These are phyloP conservation scores for Eilema sororculum DNA, from an alignment of 2,888 invertebrate species.

Conservation along the genomic window DNA sequence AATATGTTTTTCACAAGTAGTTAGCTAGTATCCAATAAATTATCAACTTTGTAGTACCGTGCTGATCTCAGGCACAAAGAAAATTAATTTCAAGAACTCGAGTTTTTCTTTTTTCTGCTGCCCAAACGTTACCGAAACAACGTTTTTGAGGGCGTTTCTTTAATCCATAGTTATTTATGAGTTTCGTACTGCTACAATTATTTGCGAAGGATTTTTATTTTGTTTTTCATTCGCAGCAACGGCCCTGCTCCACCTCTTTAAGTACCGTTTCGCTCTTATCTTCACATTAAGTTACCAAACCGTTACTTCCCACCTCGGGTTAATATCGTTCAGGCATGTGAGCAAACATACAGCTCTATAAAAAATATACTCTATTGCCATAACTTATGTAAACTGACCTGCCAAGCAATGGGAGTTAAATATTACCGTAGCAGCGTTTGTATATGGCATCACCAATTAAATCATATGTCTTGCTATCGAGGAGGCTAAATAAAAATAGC, in stretches of 20 bases:
- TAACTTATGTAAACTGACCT: conserved; percentile 43
- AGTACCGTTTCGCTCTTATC: conserved; percentile 68
- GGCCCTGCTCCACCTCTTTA: conserved; percentile 50
- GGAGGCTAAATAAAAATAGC: conserved; percentile 18
- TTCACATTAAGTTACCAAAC: conserved; percentile 64
- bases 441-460: conserved; percentile 32
- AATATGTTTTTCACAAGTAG: background rate
- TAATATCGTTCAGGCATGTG: conserved; percentile 57
- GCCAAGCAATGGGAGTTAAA: conserved; percentile 47
- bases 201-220: conserved; percentile 45
- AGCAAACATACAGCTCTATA: conserved; percentile 48
- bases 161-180: conserved; percentile 42
- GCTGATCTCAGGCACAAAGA: conserved; percentile 25
- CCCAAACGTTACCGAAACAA: conserved; percentile 27
- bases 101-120: background rate
- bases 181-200: conserved; percentile 46
- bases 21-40: background rate
- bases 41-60: conserved; percentile 11
- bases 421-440: conserved; percentile 37
- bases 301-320: conserved; percentile 63
- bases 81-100: background rate
- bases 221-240: conserved; percentile 42
- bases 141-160: conserved; percentile 33
- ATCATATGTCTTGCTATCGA: conserved; percentile 26
- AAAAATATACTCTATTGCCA: conserved; percentile 41